Conservation (phyloP, 2,113 vertebrate genomes). For the Chamaea fasciata region DNA sequence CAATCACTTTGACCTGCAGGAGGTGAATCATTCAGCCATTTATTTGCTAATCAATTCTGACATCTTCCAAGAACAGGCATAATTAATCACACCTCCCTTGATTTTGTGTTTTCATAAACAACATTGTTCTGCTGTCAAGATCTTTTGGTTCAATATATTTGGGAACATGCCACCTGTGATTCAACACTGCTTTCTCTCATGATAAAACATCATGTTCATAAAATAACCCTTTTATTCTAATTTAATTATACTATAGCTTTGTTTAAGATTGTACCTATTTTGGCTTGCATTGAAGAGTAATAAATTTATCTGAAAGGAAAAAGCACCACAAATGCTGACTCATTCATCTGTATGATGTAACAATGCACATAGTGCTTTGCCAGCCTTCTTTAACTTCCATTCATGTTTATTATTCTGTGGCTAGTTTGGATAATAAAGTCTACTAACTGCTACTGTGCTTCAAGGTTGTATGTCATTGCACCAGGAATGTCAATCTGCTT, state of each 20-base stretch:
- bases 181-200: slow-evolving; percentile 4
- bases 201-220: slow-evolving; percentile 21
- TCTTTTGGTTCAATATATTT: slow-evolving; percentile 7
- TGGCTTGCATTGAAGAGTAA: not conserved
- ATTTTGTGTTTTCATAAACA: slow-evolving; percentile 67
- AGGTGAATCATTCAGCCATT: slow-evolving; percentile 66
- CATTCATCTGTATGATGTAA: not conserved
- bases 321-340: not conserved
- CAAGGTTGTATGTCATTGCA: not conserved
- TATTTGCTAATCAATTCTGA: slow-evolving; percentile 66
- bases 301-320: not conserved
- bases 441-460: not conserved
- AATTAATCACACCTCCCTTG: slow-evolving; percentile 66
- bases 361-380: not conserved
- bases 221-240: slow-evolving; percentile 38
- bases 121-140: slow-evolving; percentile 54
- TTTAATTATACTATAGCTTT: slow-evolving; percentile 33
- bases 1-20: slow-evolving; percentile 65
- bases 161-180: slow-evolving; percentile 34
- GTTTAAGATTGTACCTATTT: slow-evolving; percentile 9
- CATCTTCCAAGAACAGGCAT: slow-evolving; percentile 59
- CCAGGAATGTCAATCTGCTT: not conserved
- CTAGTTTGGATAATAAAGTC: not conserved
- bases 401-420: not conserved
- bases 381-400: not conserved